Evolutionary conservation across 2,113 vertebrate genomes (phyloP).

Genomic region (Pelmatolapia mariae): DNA sequence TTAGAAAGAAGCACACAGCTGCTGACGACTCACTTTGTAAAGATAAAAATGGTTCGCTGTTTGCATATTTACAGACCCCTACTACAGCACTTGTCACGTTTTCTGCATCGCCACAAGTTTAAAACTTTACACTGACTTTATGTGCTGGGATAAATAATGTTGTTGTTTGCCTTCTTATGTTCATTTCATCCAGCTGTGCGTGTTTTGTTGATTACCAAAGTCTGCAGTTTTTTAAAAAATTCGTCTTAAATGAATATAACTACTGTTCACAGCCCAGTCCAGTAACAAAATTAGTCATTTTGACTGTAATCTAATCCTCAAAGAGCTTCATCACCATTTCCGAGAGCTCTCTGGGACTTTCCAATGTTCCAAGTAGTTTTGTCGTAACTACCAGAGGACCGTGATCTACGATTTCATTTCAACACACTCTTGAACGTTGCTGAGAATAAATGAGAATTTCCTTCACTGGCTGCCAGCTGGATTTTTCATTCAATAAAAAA

Average conservation of each 20-base stretch:
- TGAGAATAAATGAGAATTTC: background rate
- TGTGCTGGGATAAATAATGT: background rate
- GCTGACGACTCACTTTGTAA: constrained; percentile 40
- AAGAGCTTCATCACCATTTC: background rate
- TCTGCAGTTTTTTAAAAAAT: background rate
- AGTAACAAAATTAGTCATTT: background rate
- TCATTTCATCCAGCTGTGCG: background rate
- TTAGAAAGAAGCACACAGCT: constrained; percentile 19
- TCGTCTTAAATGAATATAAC: background rate
- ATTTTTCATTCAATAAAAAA: background rate
- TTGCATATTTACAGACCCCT: background rate
- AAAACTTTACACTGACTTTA: background rate
- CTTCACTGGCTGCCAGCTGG: background rate
- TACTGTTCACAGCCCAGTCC: background rate
- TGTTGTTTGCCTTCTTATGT: background rate
- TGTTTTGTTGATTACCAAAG: background rate
- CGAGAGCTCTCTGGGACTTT: background rate
- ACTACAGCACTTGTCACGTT: background rate
- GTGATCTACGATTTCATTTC: background rate
- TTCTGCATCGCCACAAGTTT: background rate
- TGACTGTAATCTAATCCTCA: background rate
- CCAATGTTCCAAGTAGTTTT: background rate
- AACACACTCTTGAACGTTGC: background rate
- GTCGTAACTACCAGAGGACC: background rate
- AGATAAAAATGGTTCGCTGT: constrained; percentile 8